Conservation (phyloP, 2,113 vertebrate species). For the Chionomys nivalis region DNA sequence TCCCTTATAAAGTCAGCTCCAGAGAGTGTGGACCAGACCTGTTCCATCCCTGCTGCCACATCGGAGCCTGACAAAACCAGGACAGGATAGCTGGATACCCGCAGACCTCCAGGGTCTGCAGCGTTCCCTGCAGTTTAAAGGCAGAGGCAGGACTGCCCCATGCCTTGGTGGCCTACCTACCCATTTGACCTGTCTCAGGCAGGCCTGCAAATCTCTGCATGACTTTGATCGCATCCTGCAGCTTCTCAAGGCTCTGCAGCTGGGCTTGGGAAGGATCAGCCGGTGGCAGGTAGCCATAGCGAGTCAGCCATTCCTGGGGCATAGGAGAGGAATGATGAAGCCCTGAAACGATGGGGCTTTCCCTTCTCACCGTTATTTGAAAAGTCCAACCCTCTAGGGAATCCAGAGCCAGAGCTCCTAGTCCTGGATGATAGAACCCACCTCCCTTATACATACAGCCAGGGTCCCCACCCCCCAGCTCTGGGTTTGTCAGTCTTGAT, state of each 20-base stretch:
- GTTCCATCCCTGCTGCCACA: background rate
- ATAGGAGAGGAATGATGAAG: background rate
- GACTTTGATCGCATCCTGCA: constrained; percentile 87
- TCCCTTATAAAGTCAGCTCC: background rate
- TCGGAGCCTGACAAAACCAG: background rate
- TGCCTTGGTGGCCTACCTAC: constrained; percentile 79
- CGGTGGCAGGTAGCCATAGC: constrained; percentile 92
- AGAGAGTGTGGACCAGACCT: background rate
- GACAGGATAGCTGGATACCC: background rate
- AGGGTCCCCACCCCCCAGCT: background rate
- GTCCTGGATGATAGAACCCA: background rate
- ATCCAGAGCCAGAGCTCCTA: background rate
- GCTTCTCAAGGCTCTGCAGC: constrained; percentile 88
- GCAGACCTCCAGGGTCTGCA: background rate
- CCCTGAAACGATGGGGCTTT: rapidly evolving
- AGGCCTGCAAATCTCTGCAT: constrained; percentile 94
- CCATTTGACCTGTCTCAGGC: constrained; percentile 87
- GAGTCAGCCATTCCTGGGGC: constrained; percentile 91
- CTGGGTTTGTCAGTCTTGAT: background rate
- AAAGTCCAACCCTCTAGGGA: background rate
- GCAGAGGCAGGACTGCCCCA: background rate
- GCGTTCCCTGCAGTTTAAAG: background rate
- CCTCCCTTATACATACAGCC: background rate
- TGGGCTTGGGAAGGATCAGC: constrained; percentile 87
- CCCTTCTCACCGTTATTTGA: background rate